These are phyloP conservation scores for Meteorus sp. DNA, from an alignment of 1,140 invertebrate species.

Conservation along the genomic window DNA sequence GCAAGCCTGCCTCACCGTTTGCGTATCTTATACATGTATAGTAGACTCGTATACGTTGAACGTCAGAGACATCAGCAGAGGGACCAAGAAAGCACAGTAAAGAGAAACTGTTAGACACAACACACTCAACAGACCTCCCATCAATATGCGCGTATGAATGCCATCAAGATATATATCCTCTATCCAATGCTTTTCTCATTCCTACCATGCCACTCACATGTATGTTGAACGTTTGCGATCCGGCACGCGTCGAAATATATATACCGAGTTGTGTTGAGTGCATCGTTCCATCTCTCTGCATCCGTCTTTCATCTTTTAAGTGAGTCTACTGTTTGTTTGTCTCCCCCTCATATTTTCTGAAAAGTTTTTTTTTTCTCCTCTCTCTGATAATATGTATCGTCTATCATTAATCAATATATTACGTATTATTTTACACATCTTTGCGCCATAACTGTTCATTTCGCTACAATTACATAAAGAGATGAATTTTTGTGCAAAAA, in stretches of 20 bases:
- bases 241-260: conserved; percentile 29
- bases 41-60: background rate
- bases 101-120: conserved; percentile 51
- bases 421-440: no score
- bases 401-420: no score
- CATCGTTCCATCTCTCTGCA: conserved; percentile 37
- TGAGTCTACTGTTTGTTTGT: conserved; percentile 13
- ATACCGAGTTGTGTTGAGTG: no score
- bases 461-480: no score
- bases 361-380: background rate
- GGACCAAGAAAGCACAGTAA: conserved; percentile 20
- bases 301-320: conserved; percentile 29
- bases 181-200: conserved; percentile 37
- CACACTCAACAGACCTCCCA: conserved; percentile 55
- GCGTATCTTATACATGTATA: background rate
- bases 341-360: background rate
- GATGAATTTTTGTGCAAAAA: no score
- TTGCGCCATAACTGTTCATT: no score
- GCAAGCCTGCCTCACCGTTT: conserved; percentile 3
- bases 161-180: conserved; percentile 55
- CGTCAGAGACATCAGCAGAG: conserved; percentile 22
- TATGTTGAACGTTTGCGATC: conserved; percentile 25
- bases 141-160: conserved; percentile 51
- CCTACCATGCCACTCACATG: conserved; percentile 26
- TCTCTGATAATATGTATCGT: no score